Conservation (phyloP, 2,888 invertebrate genomes). For the Acanthococcus lagerstroemiae region DNA sequence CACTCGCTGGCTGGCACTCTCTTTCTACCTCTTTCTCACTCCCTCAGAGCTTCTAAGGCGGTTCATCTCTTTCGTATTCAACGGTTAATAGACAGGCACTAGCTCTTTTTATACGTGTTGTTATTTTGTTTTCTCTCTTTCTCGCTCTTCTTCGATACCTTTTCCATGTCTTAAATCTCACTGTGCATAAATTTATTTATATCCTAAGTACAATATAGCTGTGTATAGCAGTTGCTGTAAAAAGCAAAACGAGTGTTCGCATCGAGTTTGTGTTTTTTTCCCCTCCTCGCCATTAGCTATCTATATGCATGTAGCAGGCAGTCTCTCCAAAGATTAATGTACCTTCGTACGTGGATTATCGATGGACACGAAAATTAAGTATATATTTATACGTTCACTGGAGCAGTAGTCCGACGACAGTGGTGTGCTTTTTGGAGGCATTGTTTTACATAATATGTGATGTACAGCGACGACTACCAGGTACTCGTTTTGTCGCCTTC, state of each 20-base stretch:
- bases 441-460: not conserved
- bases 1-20: not conserved
- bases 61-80: constrained; percentile 1
- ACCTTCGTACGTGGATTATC: not conserved
- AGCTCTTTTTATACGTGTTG: not conserved
- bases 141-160: not conserved
- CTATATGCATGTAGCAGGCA: no score
- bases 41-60: not conserved
- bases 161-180: not conserved
- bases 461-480: not conserved
- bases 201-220: not conserved
- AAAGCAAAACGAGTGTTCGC: not conserved
- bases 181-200: constrained; percentile 1
- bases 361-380: not conserved
- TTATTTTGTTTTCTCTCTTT: not conserved
- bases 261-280: not conserved
- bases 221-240: not conserved
- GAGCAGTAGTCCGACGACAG: not conserved
- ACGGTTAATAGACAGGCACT: not conserved
- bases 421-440: not conserved
- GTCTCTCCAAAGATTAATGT: no score
- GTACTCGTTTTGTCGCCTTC: not conserved
- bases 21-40: not conserved
- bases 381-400: not conserved
- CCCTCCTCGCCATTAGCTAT: no score